Percentiles rank a stretch among this genome's conserved stretches.
Evolutionary conservation across 2,888 invertebrate species (phyloP).

Genomic region (Mesoligia furuncula): DNA sequence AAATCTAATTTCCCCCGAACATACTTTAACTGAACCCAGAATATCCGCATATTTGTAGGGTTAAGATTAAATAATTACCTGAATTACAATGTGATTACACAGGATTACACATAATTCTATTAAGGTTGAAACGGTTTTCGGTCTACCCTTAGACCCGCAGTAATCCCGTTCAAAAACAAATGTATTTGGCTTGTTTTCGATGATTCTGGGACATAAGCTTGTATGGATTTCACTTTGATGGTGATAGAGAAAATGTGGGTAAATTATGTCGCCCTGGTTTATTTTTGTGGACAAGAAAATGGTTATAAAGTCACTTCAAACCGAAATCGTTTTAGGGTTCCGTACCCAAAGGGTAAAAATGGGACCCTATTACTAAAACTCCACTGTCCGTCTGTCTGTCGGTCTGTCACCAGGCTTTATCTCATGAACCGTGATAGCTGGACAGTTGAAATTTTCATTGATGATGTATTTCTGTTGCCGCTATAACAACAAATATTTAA

Average conservation of each 20-base stretch:
- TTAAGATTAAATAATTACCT: slow-evolving; percentile 66
- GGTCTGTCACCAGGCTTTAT: no score
- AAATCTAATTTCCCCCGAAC: slow-evolving; percentile 8
- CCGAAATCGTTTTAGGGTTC: no score
- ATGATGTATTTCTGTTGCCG: no score
- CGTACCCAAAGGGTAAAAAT: no score
- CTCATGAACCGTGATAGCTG: no score
- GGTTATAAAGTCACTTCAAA: no score
- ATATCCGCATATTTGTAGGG: slow-evolving; percentile 38
- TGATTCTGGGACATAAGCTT: slow-evolving; percentile 30
- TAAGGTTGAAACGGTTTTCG: slow-evolving; percentile 49
- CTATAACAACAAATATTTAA: no score
- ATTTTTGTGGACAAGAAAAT: background rate
- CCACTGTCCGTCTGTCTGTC: no score
- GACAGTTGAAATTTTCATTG: no score
- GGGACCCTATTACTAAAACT: no score
- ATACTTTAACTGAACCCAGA: slow-evolving; percentile 45
- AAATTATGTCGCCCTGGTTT: background rate
- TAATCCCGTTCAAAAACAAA: slow-evolving; percentile 58
- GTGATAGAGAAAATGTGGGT: slow-evolving; percentile 5
- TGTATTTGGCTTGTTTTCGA: slow-evolving; percentile 44
- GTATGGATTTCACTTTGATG: slow-evolving; percentile 40
- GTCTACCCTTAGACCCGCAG: slow-evolving; percentile 33
- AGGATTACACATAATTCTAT: slow-evolving; percentile 63
- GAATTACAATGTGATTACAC: slow-evolving; percentile 56